phyloP scores from a whole-genome alignment of 2,888 invertebrate species.

The Hypomecis atomaria region DNA sequence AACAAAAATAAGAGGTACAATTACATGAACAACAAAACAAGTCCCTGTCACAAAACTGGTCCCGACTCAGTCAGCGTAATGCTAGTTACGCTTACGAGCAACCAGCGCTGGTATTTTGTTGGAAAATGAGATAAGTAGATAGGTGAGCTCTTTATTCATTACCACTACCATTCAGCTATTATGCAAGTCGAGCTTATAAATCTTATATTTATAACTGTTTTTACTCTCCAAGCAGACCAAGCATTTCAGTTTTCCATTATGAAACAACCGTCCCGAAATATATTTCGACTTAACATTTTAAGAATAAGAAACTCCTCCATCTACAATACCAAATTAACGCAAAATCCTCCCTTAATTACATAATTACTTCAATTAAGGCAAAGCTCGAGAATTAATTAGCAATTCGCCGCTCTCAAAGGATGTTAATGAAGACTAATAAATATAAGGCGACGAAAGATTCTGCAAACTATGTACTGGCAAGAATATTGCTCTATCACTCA shows the following conservation, averaged over 20 bases:
- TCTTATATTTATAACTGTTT: no score
- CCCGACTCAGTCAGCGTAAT: no score
- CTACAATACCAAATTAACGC: slow-evolving; percentile 44
- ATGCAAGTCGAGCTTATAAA: neutral
- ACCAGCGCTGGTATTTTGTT: no score
- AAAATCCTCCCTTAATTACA: slow-evolving; percentile 57
- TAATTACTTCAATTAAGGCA: slow-evolving; percentile 57
- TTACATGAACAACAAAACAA: no score
- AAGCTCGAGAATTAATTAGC: slow-evolving; percentile 54
- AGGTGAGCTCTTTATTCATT: no score
- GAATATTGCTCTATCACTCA: neutral
- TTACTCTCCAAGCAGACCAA: neutral
- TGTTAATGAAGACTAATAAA: slow-evolving; percentile 51
- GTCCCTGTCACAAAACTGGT: no score
- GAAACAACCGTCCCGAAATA: neutral
- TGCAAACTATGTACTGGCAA: slow-evolving; percentile 46
- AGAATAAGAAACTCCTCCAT: slow-evolving; percentile 23
- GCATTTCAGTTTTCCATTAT: neutral
- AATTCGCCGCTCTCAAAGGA: slow-evolving; percentile 45
- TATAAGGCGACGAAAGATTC: slow-evolving; percentile 61
- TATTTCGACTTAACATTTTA: neutral
- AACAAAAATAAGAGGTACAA: no score
- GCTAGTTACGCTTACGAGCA: no score
- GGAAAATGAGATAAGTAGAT: no score
- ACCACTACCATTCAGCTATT: no score